Evolutionary conservation across 2,888 invertebrate genomes (phyloP).

Genomic region (Arge pagana): DNA sequence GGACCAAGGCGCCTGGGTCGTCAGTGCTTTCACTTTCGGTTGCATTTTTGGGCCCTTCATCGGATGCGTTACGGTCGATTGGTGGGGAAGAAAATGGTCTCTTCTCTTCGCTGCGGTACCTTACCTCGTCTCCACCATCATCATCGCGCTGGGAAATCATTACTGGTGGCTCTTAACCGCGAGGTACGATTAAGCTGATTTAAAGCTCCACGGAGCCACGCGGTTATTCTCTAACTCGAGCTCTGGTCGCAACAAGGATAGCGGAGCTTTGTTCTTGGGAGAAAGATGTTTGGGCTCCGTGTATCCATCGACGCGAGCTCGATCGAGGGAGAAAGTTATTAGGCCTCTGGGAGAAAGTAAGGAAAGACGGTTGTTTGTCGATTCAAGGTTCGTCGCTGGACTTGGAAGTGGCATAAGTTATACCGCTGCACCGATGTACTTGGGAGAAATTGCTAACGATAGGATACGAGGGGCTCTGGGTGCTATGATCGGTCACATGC

Average conservation of each 20-base stretch:
- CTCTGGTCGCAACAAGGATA: neutral
- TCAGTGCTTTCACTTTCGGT: conserved; percentile 25
- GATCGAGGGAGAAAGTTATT: too few species aligned
- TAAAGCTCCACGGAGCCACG: neutral
- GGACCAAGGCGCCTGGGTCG: conserved; percentile 29
- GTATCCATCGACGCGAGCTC: too few species aligned
- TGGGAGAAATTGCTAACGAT: conserved; percentile 34
- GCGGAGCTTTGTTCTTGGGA: too few species aligned
- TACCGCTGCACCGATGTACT: conserved; percentile 29
- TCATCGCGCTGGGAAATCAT: conserved; percentile 22
- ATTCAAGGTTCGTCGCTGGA: conserved; percentile 2
- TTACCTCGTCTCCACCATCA: conserved; percentile 26
- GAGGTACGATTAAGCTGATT: neutral
- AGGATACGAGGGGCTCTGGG: conserved; percentile 32
- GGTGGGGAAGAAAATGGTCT: conserved; percentile 34
- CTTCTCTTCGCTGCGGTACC: conserved; percentile 23
- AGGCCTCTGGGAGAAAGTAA: too few species aligned
- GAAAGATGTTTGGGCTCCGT: too few species aligned
- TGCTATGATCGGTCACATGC: conserved; percentile 23
- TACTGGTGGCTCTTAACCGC: conserved; percentile 26
- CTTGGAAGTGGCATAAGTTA: neutral
- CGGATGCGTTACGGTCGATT: conserved; percentile 25
- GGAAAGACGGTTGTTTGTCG: neutral
- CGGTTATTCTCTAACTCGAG: neutral
- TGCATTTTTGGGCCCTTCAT: conserved; percentile 30